phyloP scores from a whole-genome alignment of 2,113 vertebrate genomes.

The Eulemur macaco region DNA sequence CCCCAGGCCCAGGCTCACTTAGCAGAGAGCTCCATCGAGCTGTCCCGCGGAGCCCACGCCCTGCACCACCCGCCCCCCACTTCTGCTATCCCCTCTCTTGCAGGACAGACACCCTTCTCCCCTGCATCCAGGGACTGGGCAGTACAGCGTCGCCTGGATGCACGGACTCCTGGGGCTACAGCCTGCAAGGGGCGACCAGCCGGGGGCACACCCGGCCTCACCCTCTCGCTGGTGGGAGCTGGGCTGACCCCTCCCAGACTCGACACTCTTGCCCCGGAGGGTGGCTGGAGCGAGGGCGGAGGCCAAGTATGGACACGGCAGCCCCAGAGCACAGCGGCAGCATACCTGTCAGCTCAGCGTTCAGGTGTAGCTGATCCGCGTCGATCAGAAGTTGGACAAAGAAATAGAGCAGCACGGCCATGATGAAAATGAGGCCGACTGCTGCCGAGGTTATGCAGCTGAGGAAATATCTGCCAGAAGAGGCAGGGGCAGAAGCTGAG shows the following conservation, averaged over 20 bases:
- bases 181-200: no score
- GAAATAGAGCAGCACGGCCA: slow-evolving; percentile 82
- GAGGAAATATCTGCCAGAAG: slow-evolving; percentile 85
- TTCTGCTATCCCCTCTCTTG: neutral
- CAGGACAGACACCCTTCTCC: neutral
- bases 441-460: slow-evolving; percentile 82
- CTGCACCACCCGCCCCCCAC: rapidly evolving
- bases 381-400: slow-evolving; percentile 70
- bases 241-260: neutral
- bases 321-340: neutral
- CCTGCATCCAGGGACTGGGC: neutral
- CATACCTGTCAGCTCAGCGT: slow-evolving; percentile 64
- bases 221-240: no score
- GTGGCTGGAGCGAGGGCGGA: neutral
- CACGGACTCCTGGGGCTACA: neutral
- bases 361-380: no score
- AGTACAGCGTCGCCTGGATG: neutral
- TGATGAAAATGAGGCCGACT: slow-evolving; percentile 75
- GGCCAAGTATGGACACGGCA: neutral
- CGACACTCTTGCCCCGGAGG: neutral
- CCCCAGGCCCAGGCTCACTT: neutral
- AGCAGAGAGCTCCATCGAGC: neutral
- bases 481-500: neutral
- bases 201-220: neutral
- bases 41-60: neutral